Evolutionary conservation across 2,888 invertebrate species (phyloP), one percentile per base, ranked within the genome.

Genomic region (Camponotus fellah): DNA sequence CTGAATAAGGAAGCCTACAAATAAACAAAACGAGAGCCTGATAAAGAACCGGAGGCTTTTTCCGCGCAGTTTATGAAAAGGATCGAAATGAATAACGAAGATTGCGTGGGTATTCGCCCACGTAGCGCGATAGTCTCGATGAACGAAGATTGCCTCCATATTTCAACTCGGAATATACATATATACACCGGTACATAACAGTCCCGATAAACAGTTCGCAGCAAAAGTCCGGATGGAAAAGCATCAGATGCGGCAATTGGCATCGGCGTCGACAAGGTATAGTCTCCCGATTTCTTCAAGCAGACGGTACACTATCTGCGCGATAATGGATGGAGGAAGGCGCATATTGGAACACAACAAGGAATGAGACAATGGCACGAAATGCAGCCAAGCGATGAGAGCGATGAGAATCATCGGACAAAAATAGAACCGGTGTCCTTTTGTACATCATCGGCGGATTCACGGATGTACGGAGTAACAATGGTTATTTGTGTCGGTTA

Each of bases 301-400:
- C 72, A 60, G 60, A 71, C 72, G 34, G 46, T 53, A 5, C 58
- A 40, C 43, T 71, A 79, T 58, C 69, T 64, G 43, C 3, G 60
- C 79, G 72, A 80, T 80, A 80, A 71, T 49, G 60, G 72, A 60
- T 9, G 46, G 14, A 46, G 58, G 71, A 60, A 79, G 58, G 37
- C 60, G 60, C 37, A 71, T 60, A 71, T 46, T 60, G 79, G 17
- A 60, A 80, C 60, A 62, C 71, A 79, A 79, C 71, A 43, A 72
- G 32, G 53, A 68, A 68, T 32, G 46, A 71, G 60, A 80, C 79
- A 80, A 80, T 72, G 37, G 46, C 72, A 68, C 46, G 46, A 60
- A 72, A 71, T 72, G 72, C 72, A 72, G 71, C 71, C 43, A n/a
- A n/a, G 58, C 71, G 46, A 71, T 60, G 79, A 60, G 46, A 80